Percentiles rank a stretch among this genome's conserved stretches.
These are phyloP conservation scores for Peromyscus nudipes DNA, from an alignment of 2,797 vertebrate species.

Conservation along the genomic window DNA sequence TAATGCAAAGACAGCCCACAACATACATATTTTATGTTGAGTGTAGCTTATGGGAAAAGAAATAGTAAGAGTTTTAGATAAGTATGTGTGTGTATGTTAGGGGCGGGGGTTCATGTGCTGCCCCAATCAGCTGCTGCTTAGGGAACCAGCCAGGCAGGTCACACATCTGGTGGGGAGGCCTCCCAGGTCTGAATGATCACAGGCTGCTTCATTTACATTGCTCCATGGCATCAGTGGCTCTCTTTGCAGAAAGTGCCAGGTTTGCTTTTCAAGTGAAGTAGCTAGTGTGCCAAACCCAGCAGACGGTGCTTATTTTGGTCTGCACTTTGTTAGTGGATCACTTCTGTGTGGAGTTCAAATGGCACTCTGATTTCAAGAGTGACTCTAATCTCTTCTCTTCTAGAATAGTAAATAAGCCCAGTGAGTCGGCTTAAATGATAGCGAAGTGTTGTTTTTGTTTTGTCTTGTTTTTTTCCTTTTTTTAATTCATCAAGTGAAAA, in stretches of 20 bases:
- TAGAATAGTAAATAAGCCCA: not conserved
- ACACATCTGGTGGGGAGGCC: not conserved
- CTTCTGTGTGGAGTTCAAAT: conserved; percentile 66
- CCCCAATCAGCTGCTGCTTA: not conserved
- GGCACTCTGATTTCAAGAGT: conserved; percentile 57
- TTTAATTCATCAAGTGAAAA: not conserved
- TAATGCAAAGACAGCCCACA: not conserved
- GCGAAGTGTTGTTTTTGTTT: not conserved
- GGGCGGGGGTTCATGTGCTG: not conserved
- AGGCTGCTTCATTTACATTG: not conserved
- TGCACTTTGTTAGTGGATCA: conserved; percentile 66
- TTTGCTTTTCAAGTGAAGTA: conserved; percentile 67
- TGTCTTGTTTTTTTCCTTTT: not conserved
- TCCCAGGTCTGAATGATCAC: not conserved
- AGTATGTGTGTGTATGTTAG: not conserved
- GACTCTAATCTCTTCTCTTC: conserved; percentile 14
- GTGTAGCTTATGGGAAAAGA: not conserved
- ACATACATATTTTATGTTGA: conserved; percentile 8
- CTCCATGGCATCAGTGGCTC: not conserved
- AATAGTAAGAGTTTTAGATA: not conserved
- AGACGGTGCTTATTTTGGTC: conserved; percentile 65
- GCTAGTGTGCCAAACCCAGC: conserved; percentile 55
- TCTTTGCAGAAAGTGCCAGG: conserved; percentile 69
- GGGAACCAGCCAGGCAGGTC: fast-evolving
- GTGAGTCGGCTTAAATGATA: not conserved